Evolutionary conservation across 2,797 vertebrate species (phyloP), one percentile per base, ranked within the genome.

Genomic region (Graptemys geographica): DNA sequence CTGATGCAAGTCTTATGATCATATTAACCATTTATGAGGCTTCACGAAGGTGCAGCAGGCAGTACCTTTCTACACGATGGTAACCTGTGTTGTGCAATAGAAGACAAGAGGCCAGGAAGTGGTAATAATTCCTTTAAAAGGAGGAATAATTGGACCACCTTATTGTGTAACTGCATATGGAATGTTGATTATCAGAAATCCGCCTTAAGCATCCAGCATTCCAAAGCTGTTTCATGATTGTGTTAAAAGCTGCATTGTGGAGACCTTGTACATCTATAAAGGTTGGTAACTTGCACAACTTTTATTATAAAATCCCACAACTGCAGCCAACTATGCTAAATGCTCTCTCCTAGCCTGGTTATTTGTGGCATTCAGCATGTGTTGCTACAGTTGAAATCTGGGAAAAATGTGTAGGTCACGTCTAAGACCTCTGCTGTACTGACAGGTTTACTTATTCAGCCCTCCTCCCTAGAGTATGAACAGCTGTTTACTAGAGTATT

Each of bases 281-380:
- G 33, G 59, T 10, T 55, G 23, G 55, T 19, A 4, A 51, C 55
- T 2, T 27, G 25, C 85, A 41, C 4, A 33, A 5, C 31, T 93
- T 72, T 83, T 90, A 0, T 8, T 49, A 18, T 8, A 85, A 80
- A 87, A 94, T 84, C 78, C 81, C 88, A n/a, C 27, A 47, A 53
- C 11, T 41, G 25, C 19, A 79, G 88, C 47, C 91, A 53, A 31
- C 4, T 0, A 0, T 5, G 83, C 53, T 19, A 56, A 1, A 0
- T 44, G 81, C 84, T 86, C 92, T 56, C 83, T 96, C 96, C 94
- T 83, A 79, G 10, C 81, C 59, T 89, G 84, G 79, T 84, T 87
- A 76, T 92, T 86, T 1, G 0, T 13, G 94, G 94, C 91, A 83
- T 93, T 86, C 80, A 65, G 90, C 0, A 0, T 0, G 5, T 59